Base-by-base conservation (phyloP, 2,113 vertebrate genomes). In the Chaenogobius annularis region DNA sequence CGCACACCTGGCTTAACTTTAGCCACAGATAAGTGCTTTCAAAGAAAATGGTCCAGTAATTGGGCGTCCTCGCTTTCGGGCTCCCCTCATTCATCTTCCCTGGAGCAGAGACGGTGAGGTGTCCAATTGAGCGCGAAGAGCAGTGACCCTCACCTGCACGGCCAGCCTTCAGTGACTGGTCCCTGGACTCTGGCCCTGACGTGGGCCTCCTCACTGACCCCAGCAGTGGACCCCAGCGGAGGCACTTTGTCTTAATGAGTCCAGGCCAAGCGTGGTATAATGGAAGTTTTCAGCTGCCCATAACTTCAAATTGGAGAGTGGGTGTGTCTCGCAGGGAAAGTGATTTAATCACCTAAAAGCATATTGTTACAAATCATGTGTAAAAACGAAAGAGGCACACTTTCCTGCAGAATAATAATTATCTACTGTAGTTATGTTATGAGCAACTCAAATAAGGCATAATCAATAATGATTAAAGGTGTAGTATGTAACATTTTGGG, bases 51-150 rank as follows among this genome's bases (percentile, higher is more conserved):
- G 40, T 20, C n/a, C 13, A 13, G 63, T 66, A 66, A 66, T 47
- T 22, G 63, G 40, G 40, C 43, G 43, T 14, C 63, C 43, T 66
- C 43, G n/a, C 43, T n/a, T 66, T 22, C 1, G 19, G 63, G 6
- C 40, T 22, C 13, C 52, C 26, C 54, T 40, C 19, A 47, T 15
- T 54, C 4, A 1, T 56, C 54, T 35, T 68, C 10, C 59, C 69
- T 66, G 23, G 35, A 11, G 43, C 44, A 19, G 23, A 17, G 64
- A 47, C 20, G 20, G 43, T 66, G 64, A 44, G 40, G 13, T 46
- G 64, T 66, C 64, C 43, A 22, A 44, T 22, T 23, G 64, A 66
- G 40, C 43, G 20, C 23, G 43, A n/a, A 66, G 64, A 46, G 40
- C 40, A n/a, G 43, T 66, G 64, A 66, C 64, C 40, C 31, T 72